Evolutionary conservation across 2,888 invertebrate species (phyloP), one percentile per base, ranked within the genome.

Genomic region (Acrocyrtus sp.): DNA sequence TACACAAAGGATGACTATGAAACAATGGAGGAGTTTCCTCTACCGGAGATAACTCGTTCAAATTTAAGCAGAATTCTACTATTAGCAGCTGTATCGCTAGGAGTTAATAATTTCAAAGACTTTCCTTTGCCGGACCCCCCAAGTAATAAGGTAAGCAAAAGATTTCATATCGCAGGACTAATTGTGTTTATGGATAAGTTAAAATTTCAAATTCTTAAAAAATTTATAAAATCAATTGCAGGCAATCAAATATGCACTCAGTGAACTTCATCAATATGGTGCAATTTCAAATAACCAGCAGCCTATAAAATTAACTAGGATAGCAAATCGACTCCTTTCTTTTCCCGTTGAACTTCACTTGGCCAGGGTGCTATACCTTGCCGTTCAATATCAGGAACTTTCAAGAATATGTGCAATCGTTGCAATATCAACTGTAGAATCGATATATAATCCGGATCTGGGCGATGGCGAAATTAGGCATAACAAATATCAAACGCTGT

Each of bases 71-170:
- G 90, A 60, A 92, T 95, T 1, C 87, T 92, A 61, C 92, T 96
- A 83, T 85, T 98, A 57, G 86, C 97, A 76, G 92, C 65, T 6
- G 72, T 72, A 5, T 70, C 69, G n/a, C 58, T 72, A 76, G 94
- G 93, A 19, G 89, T 96, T 72, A 90, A 92, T 79, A 91, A 86
- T 80, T 82, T 94, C 15, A 86, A 88, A 47, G 89, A 89, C 15
- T 96, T 98, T 84, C 95, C 96, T 82, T 92, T 98, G 82, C 90
- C 98, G 84, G 96, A 97, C 83, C 89, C 90, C 80, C 98, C 98
- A 0, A 89, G 92, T 0, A 51, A 68, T 48, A 51, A 58, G 57
- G 63, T 75, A 60, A 53, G 66, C 53, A n/a, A n/a, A n/a, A n/a
- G n/a, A n/a, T n/a, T n/a, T n/a, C n/a, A n/a, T n/a, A n/a, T n/a